Evolutionary conservation across 1,140 invertebrate genomes (phyloP), one percentile per base, ranked within the genome.

Genomic region (Pseudomyrmex gracilis): DNA sequence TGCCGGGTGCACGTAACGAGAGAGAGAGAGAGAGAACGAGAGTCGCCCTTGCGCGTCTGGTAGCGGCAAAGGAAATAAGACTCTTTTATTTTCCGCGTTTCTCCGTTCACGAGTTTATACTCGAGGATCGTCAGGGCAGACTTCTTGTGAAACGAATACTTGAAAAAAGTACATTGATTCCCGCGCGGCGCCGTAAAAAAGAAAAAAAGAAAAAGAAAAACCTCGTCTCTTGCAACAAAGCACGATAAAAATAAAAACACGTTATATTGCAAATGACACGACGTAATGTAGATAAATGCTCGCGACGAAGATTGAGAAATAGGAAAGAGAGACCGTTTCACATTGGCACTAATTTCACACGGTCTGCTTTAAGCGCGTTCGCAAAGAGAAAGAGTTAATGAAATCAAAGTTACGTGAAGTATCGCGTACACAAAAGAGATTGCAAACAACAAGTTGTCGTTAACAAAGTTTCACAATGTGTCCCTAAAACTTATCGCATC

Each of bases 1-100:
- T 83, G 17, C 78, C 70, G 47, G 34, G 17, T 67, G 70, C 47
- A 63, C 22, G 58, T 73, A 73, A 85, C 49, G 20, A 78, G 24
- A 5, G 0, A 34, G 34, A 34, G 5, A 34, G 34, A 34, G 34
- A 34, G 34, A 34, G 34, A 34, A 24, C 1, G 1, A 24, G 1
- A 24, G 53, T 70, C 22, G 53, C 2, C n/a, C 22, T 49, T 68
- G 15, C 24, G 45, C 51, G 15, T 84, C 85, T 82, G 34, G 51
- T 71, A 70, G 51, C 55, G 34, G 45, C 53, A 82, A 82, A 86
- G 68, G 63, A 68, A 85, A 82, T 66, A 55, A 70, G 57, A 82
- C 55, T 51, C 43, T 86, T 61, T 57, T 24, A 57, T 71, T 67
- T 63, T 20, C 10, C 61, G 15, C 12, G 20, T 22, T 73, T 58